phyloP scores from a whole-genome alignment of 1,140 invertebrate species.

The Drosophila nannoptera region DNA sequence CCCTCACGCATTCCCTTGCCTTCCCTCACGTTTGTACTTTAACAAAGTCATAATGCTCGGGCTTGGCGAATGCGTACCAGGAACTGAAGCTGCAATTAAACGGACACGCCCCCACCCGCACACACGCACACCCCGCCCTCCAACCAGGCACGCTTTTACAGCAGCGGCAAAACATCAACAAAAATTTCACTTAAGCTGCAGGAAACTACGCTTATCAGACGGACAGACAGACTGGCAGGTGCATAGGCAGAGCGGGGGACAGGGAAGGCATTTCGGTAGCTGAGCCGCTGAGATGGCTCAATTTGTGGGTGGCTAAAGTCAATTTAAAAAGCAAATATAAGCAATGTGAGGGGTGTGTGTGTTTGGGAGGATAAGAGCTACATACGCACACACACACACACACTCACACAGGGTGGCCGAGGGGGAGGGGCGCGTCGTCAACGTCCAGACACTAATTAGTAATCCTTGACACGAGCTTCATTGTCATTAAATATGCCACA shows the following conservation, averaged over 20 bases:
- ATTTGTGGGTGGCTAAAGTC: constrained; percentile 67
- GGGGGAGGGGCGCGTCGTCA: constrained; percentile 41
- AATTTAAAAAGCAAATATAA: constrained; percentile 74
- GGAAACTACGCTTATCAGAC: constrained; percentile 67
- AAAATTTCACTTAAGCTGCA: constrained; percentile 71
- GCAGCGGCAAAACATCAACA: constrained; percentile 19
- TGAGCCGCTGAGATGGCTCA: constrained; percentile 54
- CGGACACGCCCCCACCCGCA: constrained; percentile 29
- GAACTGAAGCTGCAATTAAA: constrained; percentile 59
- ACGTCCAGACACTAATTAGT: constrained; percentile 77
- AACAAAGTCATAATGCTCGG: constrained; percentile 8
- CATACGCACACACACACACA: constrained; percentile 17
- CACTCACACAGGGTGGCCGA: background rate
- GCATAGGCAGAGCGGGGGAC: background rate
- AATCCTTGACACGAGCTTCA: constrained; percentile 75
- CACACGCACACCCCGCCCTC: background rate
- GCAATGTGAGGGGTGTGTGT: constrained; percentile 11
- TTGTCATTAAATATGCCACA: constrained; percentile 73
- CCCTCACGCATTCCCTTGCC: background rate
- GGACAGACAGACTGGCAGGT: constrained; percentile 10
- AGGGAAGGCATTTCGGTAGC: constrained; percentile 2
- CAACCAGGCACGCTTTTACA: background rate
- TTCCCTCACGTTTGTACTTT: background rate
- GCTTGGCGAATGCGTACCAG: constrained; percentile 6
- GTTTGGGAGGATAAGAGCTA: constrained; percentile 13